Evolutionary conservation across 2,797 vertebrate genomes (phyloP).

Genomic region (Tachyglossus aculeatus): DNA sequence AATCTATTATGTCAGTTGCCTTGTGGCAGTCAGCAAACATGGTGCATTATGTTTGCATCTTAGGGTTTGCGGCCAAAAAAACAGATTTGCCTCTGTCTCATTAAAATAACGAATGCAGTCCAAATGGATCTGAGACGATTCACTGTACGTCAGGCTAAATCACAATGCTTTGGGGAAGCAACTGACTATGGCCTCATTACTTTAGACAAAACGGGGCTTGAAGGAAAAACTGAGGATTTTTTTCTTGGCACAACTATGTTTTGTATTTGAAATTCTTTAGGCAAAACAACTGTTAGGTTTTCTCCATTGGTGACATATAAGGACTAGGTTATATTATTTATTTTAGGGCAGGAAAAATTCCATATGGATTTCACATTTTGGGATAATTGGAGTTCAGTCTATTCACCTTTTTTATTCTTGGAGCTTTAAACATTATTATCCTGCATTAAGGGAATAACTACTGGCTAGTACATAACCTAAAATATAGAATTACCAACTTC

Average conservation of each 20-base stretch:
- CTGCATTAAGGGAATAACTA: too few species aligned
- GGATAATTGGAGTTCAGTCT: not conserved
- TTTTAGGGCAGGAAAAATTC: rapidly evolving
- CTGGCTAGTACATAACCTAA: too few species aligned
- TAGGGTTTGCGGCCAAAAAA: slow-evolving; percentile 71
- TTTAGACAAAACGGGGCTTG: slow-evolving; percentile 83
- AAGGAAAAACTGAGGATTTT: slow-evolving; percentile 58
- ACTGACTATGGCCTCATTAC: slow-evolving; percentile 83
- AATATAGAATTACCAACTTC: too few species aligned
- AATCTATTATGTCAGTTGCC: slow-evolving; percentile 81
- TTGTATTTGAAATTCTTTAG: slow-evolving; percentile 35
- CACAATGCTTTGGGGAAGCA: slow-evolving; percentile 80
- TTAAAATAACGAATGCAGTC: slow-evolving; percentile 76
- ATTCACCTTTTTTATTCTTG: not conserved
- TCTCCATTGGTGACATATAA: not conserved
- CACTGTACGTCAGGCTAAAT: slow-evolving; percentile 83
- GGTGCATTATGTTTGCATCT: slow-evolving; percentile 70
- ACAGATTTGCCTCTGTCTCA: slow-evolving; percentile 71
- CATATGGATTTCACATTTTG: too few species aligned
- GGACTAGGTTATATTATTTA: rapidly evolving
- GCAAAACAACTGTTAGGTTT: slow-evolving; percentile 5
- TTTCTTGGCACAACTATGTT: slow-evolving; percentile 6
- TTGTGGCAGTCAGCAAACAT: slow-evolving; percentile 79
- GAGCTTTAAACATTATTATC: too few species aligned
- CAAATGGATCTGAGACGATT: slow-evolving; percentile 66